Base-by-base conservation (phyloP, 2,888 invertebrate genomes). In the Tenthredo notha region DNA sequence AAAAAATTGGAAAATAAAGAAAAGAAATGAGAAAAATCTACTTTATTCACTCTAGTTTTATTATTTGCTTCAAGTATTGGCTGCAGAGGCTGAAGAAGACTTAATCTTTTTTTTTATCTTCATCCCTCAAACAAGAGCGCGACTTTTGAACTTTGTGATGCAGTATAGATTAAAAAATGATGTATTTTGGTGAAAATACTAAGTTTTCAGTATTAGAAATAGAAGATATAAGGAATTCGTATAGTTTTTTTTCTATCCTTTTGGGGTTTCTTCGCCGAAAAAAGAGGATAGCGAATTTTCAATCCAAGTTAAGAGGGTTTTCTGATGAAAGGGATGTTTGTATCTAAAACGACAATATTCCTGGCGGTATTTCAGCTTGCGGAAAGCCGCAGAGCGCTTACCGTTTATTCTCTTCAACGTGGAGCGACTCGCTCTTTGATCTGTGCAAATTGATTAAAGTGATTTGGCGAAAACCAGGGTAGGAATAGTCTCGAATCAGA, bases 381-480 rank as follows among this genome's bases (percentile, higher is more conserved):
- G 61, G 61, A 25, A 61, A 61, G 61, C 67, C 67, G 33, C 29
- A 67, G 33, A 67, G 18, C 67, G 67, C 67, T 15, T 67, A 67
- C 29, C 67, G 67, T 25, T 67, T 67, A 67, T 67, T 67, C 67
- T 67, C 67, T 67, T 15, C 15, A 33, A 6, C 15, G 33, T 33
- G 15, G 67, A 67, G 67, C 10, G 33, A 67, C 67, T 29, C 37
- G 80, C 37, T 65, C 80, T 80, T 80, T 80, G 80, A 80, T 80
- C 80, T 61, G 58, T 37, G 80, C 15, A 80, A 80, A 80, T 80
- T 80, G 80, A 80, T 80, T 80, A 40, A 61, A 80, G 61, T 61
- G 80, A 80, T 80, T 80, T 65, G 80, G 40, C 80, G 80, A 37
- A 80, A 80, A 80, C 40, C 80, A 33, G 61, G 80, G 37, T 54